Percentiles rank a stretch among this genome's conserved stretches.
These are phyloP conservation scores for Hipposideros larvatus DNA, from an alignment of 2,797 vertebrate genomes.

Conservation along the genomic window DNA sequence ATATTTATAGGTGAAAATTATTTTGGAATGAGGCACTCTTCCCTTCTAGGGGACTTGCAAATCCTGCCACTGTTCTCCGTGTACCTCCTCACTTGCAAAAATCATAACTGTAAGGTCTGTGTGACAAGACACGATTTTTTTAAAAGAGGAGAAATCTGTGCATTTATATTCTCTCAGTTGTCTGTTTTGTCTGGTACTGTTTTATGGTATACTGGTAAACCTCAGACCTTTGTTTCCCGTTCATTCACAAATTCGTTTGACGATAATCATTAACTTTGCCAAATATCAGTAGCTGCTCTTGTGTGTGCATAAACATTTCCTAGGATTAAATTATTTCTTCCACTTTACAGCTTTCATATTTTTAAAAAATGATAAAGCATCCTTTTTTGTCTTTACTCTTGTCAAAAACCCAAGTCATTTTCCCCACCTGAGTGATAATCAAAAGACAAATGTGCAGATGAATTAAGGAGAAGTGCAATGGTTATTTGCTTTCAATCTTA, in stretches of 20 bases:
- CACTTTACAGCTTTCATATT: conserved; percentile 52
- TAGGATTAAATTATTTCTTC: conserved; percentile 58
- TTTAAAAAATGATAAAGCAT: not conserved
- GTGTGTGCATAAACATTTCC: conserved; percentile 52
- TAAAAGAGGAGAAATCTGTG: not conserved
- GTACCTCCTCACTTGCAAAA: not conserved
- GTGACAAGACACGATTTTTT: not conserved
- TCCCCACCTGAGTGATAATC: not conserved
- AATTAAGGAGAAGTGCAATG: not conserved
- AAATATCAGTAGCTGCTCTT: conserved; percentile 13
- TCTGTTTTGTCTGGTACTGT: not conserved
- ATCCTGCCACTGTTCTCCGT: not conserved
- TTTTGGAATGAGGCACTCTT: not conserved
- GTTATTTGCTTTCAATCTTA: conserved; percentile 61
- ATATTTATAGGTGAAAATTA: not conserved
- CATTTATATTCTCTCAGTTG: not conserved
- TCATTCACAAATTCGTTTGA: conserved; percentile 50
- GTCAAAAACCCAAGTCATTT: conserved; percentile 64
- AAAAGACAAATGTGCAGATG: conserved; percentile 6
- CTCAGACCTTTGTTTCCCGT: conserved; percentile 24
- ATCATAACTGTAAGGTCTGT: not conserved
- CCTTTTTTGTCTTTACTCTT: conserved; percentile 52
- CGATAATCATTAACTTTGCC: conserved; percentile 58
- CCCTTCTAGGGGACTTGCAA: not conserved
- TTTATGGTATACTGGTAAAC: not conserved